Evolutionary conservation across 2,113 vertebrate genomes (phyloP).

Genomic region (Promerops cafer): DNA sequence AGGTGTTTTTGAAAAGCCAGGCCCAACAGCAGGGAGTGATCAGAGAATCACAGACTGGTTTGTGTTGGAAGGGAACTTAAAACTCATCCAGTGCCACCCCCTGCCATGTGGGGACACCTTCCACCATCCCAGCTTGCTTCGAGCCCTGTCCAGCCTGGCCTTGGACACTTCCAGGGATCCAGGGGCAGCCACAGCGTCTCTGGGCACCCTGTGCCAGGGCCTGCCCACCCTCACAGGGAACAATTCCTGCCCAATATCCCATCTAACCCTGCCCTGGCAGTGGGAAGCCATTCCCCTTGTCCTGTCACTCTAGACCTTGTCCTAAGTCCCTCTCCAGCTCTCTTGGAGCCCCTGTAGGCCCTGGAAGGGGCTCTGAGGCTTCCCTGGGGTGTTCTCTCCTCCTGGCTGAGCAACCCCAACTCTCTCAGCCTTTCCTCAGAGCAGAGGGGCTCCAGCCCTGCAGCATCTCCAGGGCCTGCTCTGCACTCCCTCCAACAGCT

Average conservation of each 20-base stretch:
- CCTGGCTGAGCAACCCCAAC: fast-evolving
- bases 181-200: not conserved
- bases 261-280: not conserved
- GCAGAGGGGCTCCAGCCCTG: not conserved
- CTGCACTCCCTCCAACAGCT: not conserved
- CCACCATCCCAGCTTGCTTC: not conserved
- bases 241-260: fast-evolving
- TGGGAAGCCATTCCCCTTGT: not conserved
- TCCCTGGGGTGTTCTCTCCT: not conserved
- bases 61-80: not conserved
- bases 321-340: not conserved
- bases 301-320: not conserved
- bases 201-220: not conserved
- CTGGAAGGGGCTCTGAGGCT: fast-evolving
- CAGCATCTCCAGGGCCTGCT: not conserved
- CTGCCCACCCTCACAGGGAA: not conserved
- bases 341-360: not conserved
- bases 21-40: not conserved
- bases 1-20: not conserved
- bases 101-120: not conserved
- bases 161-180: not conserved
- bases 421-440: not conserved
- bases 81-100: fast-evolving
- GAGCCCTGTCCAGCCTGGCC: fast-evolving
- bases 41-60: not conserved